Base-by-base conservation (phyloP, 2,888 invertebrate genomes). In the Pocota personata region DNA sequence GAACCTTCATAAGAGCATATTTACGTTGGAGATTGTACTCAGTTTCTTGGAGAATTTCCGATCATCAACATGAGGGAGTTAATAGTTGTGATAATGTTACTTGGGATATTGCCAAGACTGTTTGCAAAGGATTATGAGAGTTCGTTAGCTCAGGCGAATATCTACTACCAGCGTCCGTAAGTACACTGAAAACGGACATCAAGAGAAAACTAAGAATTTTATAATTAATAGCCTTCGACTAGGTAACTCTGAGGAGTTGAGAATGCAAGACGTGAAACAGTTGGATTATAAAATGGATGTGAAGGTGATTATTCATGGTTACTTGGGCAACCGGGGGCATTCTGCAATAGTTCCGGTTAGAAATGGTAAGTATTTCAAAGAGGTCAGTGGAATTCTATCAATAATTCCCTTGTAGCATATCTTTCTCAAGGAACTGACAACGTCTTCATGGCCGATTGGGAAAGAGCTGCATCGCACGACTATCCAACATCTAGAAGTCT, bases 281-380 rank as follows among this genome's bases (percentile, higher is more conserved):
- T 1, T 90, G 24, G 55, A 67, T 0, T 35, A 50, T 0, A 87
- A 88, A 32, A 82, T 78, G 0, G 88, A 90, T 0, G 84, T 92
- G 3, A 92, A 92, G 87, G 60, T 92, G 5, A 90, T 92, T 30
- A 88, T 92, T 8, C 92, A 92, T 50, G 92, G 92, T 0, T 92
- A 89, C 79, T 57, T 90, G 2, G 92, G 90, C 2, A 89, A 90
- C 14, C 89, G 91, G 21, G 89, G 88, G 14, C 91, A 92, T 76
- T 84, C 69, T 16, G 90, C 92, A 8, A 89, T 91, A 12, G 88
- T 87, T 57, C 91, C 92, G 3, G 67, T 92, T 2, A 64, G 87
- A 67, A 82, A 84, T 69, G 87, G 87, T 88, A 10, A 67, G 50
- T 19, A 7, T 2, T 1, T 12, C 2, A 0, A 14, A 6, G 1